Evolutionary conservation across 2,113 vertebrate genomes (phyloP).

Genomic region (Steatornis caripensis): DNA sequence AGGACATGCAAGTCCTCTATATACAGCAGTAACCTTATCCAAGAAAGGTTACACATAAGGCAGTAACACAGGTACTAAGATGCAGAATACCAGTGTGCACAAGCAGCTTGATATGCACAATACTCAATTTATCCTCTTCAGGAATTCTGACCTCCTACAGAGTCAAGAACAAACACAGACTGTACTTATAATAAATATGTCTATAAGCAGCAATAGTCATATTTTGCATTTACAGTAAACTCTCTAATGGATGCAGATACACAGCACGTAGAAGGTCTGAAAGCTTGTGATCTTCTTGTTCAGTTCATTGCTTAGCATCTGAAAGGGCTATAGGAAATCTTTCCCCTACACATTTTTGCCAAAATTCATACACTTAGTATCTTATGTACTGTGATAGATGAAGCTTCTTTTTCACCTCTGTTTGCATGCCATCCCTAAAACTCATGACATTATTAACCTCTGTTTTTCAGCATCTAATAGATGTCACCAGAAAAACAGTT

Average conservation of each 20-base stretch:
- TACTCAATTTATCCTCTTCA: neutral
- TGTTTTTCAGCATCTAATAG: conserved; percentile 62
- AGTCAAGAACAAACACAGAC: neutral
- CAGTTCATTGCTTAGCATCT: neutral
- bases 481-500: conserved; percentile 50
- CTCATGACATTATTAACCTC: conserved; percentile 38
- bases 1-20: neutral
- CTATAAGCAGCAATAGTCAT: neutral
- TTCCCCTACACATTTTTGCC: neutral
- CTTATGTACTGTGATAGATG: neutral
- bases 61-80: neutral
- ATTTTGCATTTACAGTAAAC: conserved; percentile 29
- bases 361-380: conserved; percentile 46
- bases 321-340: neutral
- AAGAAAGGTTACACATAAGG: neutral
- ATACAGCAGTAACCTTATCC: neutral
- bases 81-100: neutral
- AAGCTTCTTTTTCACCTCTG: conserved; percentile 13
- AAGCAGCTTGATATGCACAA: neutral
- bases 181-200: neutral
- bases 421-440: conserved; percentile 38
- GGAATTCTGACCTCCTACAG: neutral
- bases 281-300: neutral
- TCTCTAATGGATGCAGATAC: neutral
- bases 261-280: neutral